Evolutionary conservation across 2,888 invertebrate species (phyloP).

Genomic region (Amaurobius ferox): DNA sequence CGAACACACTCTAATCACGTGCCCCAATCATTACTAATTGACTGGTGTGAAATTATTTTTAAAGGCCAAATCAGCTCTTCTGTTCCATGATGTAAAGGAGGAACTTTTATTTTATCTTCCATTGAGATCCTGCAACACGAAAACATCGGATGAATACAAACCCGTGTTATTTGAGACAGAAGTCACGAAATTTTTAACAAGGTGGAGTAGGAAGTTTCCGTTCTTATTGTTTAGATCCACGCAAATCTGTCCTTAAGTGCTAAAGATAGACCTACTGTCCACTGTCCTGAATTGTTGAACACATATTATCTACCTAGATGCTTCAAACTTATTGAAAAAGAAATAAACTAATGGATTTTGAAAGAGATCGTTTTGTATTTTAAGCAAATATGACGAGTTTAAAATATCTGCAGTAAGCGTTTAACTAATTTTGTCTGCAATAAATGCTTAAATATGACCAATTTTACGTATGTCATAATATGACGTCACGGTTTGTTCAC

Average conservation of each 20-base stretch:
- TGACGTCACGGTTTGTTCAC: too few relatives aligned
- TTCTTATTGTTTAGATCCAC: neutral
- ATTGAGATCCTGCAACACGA: neutral
- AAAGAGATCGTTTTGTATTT: too few relatives aligned
- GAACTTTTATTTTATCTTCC: neutral
- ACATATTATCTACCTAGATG: neutral
- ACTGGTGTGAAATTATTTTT: constrained; percentile 1
- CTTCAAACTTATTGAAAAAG: neutral
- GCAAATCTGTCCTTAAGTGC: neutral
- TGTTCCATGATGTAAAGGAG: neutral
- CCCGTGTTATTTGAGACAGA: neutral
- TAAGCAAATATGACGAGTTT: too few relatives aligned
- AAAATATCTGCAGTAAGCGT: too few relatives aligned
- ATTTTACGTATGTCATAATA: too few relatives aligned
- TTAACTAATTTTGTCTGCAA: too few relatives aligned
- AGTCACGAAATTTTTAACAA: constrained; percentile 39
- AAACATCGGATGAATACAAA: neutral
- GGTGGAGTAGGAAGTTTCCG: constrained; percentile 9
- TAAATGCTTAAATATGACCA: too few relatives aligned
- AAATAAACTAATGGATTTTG: neutral
- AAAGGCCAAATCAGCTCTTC: neutral
- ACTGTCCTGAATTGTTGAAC: neutral
- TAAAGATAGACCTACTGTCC: neutral
- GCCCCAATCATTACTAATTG: constrained; percentile 16
- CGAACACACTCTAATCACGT: too few relatives aligned